These are phyloP conservation scores for Epinotia nisella DNA, from an alignment of 2,888 invertebrate genomes.

Conservation along the genomic window DNA sequence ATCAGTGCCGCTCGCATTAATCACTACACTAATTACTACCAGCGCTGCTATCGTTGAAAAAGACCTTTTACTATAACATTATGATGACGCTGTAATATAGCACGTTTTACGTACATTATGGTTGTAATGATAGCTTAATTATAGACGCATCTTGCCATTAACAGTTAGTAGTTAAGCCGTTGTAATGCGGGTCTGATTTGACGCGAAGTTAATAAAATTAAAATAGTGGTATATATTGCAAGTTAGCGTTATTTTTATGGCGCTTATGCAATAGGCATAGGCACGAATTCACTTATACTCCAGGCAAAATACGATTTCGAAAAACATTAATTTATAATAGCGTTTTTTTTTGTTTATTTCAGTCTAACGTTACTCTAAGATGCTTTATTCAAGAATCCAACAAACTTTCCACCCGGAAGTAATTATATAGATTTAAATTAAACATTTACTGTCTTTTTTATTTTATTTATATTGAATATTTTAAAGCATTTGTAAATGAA, in stretches of 20 bases:
- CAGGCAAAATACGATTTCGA: no score
- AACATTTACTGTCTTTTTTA: no score
- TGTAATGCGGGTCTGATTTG: not conserved
- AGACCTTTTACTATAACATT: constrained; percentile 6
- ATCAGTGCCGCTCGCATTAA: no score
- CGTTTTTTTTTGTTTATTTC: no score
- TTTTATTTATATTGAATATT: no score
- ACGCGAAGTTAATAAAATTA: not conserved
- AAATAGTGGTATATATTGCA: not conserved
- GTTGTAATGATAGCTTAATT: constrained; percentile 21
- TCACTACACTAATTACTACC: constrained; percentile 6
- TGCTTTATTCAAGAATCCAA: no score
- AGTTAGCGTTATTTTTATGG: not conserved
- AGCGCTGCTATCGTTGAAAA: not conserved
- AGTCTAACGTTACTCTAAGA: no score
- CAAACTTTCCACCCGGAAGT: no score
- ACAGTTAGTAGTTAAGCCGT: not conserved
- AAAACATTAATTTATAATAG: no score
- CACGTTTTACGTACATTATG: constrained; percentile 13
- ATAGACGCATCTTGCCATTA: not conserved
- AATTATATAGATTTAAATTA: no score
- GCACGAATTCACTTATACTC: not conserved
- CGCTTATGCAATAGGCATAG: not conserved
- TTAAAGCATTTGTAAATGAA: no score
- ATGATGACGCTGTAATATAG: constrained; percentile 10